phyloP scores from a whole-genome alignment of 1,140 invertebrate species.

The Varroa destructor region DNA sequence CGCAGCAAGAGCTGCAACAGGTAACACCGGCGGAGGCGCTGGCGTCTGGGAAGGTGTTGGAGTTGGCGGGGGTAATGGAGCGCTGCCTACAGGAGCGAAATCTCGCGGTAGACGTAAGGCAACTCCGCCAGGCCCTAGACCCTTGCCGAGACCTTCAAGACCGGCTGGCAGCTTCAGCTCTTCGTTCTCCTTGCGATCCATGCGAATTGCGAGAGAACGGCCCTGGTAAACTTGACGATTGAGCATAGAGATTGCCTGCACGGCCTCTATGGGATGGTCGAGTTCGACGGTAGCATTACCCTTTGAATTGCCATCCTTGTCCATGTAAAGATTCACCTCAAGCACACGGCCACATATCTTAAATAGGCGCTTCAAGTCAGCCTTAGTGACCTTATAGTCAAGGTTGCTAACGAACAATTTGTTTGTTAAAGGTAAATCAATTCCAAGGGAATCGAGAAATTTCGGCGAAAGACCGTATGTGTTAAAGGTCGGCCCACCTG shows the following conservation, averaged over 20 bases:
- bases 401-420: constrained; percentile 88
- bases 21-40: neutral
- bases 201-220: constrained; percentile 7
- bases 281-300: constrained; percentile 92
- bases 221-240: constrained; percentile 18
- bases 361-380: constrained; percentile 90
- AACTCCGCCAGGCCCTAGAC: constrained; percentile 36
- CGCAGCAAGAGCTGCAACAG: neutral
- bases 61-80: neutral
- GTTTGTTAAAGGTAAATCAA: constrained; percentile 75
- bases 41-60: neutral
- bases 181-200: constrained; percentile 24
- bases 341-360: constrained; percentile 83
- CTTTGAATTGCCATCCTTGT: constrained; percentile 90
- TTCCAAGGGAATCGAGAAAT: constrained; percentile 77
- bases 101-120: constrained; percentile 31
- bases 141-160: constrained; percentile 37
- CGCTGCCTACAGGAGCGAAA: neutral
- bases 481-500: constrained; percentile 43
- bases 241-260: constrained; percentile 72
- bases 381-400: constrained; percentile 85
- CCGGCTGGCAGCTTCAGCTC: constrained; percentile 34
- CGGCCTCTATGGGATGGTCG: constrained; percentile 93
- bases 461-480: constrained; percentile 77
- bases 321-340: constrained; percentile 72